phyloP scores from a whole-genome alignment of 2,888 invertebrate species.

The Diadromus collaris region DNA sequence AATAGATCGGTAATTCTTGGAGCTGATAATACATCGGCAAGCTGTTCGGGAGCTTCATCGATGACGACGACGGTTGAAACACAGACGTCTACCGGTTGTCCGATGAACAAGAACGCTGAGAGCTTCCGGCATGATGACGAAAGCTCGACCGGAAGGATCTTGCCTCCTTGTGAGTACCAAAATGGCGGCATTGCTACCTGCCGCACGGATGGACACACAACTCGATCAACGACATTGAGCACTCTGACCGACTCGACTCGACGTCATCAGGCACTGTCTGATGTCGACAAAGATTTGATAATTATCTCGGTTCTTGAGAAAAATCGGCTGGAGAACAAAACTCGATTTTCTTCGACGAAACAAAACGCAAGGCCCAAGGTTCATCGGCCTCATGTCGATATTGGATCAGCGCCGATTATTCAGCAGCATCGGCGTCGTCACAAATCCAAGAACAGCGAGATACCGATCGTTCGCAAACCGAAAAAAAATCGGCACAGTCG shows the following conservation, averaged over 20 bases:
- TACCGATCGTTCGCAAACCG: neutral
- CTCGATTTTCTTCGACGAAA: neutral
- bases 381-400: constrained; percentile 14
- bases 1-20: too few relatives aligned
- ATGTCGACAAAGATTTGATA: constrained; percentile 34
- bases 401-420: neutral
- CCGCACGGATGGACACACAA: neutral
- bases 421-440: constrained; percentile 27
- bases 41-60: neutral
- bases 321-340: constrained; percentile 29
- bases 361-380: neutral
- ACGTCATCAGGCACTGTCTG: neutral
- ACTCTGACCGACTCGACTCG: neutral
- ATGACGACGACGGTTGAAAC: neutral
- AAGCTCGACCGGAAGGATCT: constrained; percentile 47
- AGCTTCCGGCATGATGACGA: neutral
- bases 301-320: constrained; percentile 53
- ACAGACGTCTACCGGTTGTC: constrained; percentile 6
- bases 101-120: constrained; percentile 1
- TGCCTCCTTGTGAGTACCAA: constrained; percentile 38
- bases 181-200: neutral
- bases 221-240: neutral
- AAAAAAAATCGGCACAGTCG: constrained; percentile 18
- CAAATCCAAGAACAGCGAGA: constrained; percentile 9
- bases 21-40: neutral